Evolutionary conservation across 1,140 invertebrate species (phyloP).

Genomic region (Lucilia cuprina): DNA sequence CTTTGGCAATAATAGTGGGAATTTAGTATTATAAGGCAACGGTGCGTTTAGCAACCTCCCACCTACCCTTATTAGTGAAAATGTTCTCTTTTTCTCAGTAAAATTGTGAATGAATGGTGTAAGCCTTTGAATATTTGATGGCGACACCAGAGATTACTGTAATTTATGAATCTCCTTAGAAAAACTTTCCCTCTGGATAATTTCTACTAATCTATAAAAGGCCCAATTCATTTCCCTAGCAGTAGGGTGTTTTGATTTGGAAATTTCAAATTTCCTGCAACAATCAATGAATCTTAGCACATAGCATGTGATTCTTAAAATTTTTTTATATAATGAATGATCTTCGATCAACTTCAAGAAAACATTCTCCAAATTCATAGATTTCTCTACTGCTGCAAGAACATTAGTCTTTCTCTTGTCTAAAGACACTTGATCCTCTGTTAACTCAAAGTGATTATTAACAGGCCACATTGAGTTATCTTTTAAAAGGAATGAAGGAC

Average conservation of each 20-base stretch:
- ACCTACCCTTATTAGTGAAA: constrained; percentile 25
- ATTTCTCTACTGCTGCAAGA: neutral
- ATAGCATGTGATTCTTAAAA: neutral
- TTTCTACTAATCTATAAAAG: neutral
- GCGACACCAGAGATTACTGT: neutral
- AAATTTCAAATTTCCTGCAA: neutral
- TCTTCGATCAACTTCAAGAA: constrained; percentile 1
- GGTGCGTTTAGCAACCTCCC: constrained; percentile 32
- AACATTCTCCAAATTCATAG: neutral
- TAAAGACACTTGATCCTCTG: neutral
- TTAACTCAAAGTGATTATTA: constrained; percentile 23
- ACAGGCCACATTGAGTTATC: neutral
- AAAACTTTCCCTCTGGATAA: constrained; percentile 24
- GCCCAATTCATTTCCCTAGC: neutral
- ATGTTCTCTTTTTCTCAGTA: neutral
- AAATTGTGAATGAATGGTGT: constrained; percentile 1
- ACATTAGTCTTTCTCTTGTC: constrained; percentile 10
- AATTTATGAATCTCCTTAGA: constrained; percentile 26
- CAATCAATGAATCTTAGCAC: neutral
- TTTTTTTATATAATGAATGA: neutral
- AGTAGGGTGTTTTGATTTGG: neutral
- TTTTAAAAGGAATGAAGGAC: constrained; percentile 35
- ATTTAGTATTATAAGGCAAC: constrained; percentile 35
- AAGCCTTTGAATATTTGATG: neutral
- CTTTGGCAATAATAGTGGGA: constrained; percentile 30